A percentile compares a stretch with the other conserved stretches of the same genome.
phyloP scores from a whole-genome alignment of 2,888 invertebrate species.

The Julus scandinavius region DNA sequence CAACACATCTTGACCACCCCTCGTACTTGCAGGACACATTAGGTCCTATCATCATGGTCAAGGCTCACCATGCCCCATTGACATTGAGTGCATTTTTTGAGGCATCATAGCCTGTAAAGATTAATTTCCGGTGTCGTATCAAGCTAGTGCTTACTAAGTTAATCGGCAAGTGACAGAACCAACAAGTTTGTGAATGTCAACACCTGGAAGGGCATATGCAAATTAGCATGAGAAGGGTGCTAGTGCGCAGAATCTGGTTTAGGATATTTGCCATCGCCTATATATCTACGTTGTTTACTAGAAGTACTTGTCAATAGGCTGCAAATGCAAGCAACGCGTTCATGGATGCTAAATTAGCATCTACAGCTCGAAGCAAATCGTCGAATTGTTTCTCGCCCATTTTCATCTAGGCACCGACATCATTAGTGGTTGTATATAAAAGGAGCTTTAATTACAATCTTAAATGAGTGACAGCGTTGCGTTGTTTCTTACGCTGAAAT shows the following conservation, averaged over 20 bases:
- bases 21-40: no score
- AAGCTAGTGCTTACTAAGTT: neutral
- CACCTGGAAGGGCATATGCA: neutral
- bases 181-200: neutral
- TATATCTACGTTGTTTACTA: neutral
- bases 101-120: no score
- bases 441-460: neutral
- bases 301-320: neutral
- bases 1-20: no score
- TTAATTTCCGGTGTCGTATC: neutral
- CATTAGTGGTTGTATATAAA: neutral
- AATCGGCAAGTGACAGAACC: neutral
- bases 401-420: neutral
- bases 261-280: no score
- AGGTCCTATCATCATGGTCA: no score
- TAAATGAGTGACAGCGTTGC: neutral
- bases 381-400: neutral
- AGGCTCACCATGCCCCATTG: no score
- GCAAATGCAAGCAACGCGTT: neutral
- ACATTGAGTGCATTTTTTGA: no score
- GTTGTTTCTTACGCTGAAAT: neutral
- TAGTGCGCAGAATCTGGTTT: no score
- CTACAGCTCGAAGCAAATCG: neutral
- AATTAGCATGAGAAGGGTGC: neutral
- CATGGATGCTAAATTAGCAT: constrained; percentile 1